Percentiles rank a stretch among this genome's conserved stretches.
phyloP scores from a whole-genome alignment of 1,140 invertebrate species.

The Bombus turneri region DNA sequence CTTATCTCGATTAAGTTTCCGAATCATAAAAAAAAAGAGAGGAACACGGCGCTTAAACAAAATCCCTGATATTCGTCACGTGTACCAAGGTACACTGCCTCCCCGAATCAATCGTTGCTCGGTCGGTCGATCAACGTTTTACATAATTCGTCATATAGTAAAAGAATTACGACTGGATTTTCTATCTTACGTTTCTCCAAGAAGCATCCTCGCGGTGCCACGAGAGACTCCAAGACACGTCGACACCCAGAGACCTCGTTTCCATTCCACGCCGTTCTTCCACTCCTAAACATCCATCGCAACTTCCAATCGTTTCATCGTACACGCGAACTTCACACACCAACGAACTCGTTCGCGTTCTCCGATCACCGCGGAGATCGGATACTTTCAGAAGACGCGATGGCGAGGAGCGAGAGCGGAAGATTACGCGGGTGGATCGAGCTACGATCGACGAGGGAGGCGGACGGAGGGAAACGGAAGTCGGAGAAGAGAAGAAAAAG shows the following conservation, averaged over 20 bases:
- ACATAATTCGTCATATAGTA: neutral
- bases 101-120: rapidly evolving
- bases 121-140: neutral
- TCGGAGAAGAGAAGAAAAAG: neutral
- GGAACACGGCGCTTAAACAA: too few species aligned
- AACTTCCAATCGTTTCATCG: neutral
- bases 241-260: neutral
- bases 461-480: neutral
- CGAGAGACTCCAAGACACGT: neutral
- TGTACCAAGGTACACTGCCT: too few species aligned
- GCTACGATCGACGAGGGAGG: neutral
- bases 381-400: too few species aligned
- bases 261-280: neutral
- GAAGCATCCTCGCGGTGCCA: slow-evolving; percentile 30
- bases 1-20: too few species aligned
- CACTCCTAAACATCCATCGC: neutral
- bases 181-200: slow-evolving; percentile 44
- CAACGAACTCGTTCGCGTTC: too few species aligned
- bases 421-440: neutral
- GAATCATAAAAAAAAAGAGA: too few species aligned
- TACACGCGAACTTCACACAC: neutral
- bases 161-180: too few species aligned
- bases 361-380: too few species aligned
- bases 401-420: neutral
- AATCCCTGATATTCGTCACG: too few species aligned